These are phyloP conservation scores for Monoplex corrugatus DNA, from an alignment of 2,888 invertebrate species.

Conservation along the genomic window DNA sequence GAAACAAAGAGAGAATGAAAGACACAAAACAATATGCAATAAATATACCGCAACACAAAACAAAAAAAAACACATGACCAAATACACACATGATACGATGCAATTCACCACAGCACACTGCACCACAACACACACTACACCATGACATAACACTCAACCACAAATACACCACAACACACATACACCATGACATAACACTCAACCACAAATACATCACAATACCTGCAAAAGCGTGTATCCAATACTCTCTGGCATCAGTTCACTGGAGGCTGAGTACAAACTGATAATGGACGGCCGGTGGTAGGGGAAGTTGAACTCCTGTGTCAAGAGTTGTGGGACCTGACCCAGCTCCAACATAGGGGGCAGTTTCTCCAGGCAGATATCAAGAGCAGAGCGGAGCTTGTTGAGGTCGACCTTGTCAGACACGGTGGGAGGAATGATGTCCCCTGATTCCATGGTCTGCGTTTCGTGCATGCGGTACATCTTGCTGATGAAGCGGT, in stretches of 20 bases:
- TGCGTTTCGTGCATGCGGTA: slow-evolving; percentile 78
- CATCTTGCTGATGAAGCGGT: slow-evolving; percentile 70
- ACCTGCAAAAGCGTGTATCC: slow-evolving; percentile 80
- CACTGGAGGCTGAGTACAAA: slow-evolving; percentile 71
- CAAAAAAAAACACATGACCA: too few relatives aligned
- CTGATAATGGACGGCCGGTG: slow-evolving; percentile 78
- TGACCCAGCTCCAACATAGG: slow-evolving; percentile 76
- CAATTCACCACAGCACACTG: too few relatives aligned
- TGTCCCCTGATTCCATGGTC: slow-evolving; percentile 75
- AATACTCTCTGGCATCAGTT: slow-evolving; percentile 77
- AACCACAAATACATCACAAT: not conserved
- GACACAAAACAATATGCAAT: too few relatives aligned
- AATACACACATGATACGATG: too few relatives aligned
- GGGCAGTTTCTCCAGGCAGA: slow-evolving; percentile 77
- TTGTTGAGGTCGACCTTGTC: slow-evolving; percentile 65
- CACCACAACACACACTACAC: too few relatives aligned
- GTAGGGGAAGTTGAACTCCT: slow-evolving; percentile 78
- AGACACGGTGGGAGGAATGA: slow-evolving; percentile 45
- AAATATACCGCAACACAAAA: too few relatives aligned
- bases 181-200: too few relatives aligned
- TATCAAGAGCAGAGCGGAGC: slow-evolving; percentile 77
- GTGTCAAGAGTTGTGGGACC: slow-evolving; percentile 57
- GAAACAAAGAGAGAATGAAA: too few relatives aligned
- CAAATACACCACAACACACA: too few relatives aligned
- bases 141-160: too few relatives aligned